These are phyloP conservation scores for Antechinus stuartii DNA, from an alignment of 2,113 vertebrate species.

Conservation along the genomic window DNA sequence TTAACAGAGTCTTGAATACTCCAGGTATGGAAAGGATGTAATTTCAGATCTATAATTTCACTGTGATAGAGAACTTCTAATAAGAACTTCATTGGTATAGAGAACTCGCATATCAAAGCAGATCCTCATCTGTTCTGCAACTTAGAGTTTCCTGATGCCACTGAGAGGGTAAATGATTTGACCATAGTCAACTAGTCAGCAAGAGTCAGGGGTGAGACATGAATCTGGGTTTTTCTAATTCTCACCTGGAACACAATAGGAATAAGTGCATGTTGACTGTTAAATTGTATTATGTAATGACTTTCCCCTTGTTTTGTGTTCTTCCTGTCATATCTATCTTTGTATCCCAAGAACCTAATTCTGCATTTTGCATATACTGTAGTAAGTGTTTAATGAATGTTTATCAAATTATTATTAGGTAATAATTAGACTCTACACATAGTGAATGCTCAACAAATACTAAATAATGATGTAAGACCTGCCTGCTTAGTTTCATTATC, in stretches of 20 bases:
- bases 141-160: not conserved
- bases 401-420: not conserved
- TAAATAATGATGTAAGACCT: not conserved
- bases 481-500: not conserved
- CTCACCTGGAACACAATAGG: too few relatives aligned
- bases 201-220: too few relatives aligned
- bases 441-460: not conserved
- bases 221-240: too few relatives aligned
- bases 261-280: too few relatives aligned
- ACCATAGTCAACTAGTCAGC: too few relatives aligned
- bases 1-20: not conserved
- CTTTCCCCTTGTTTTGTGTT: too few relatives aligned
- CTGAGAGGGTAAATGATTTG: not conserved
- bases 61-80: not conserved
- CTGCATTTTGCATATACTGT: not conserved
- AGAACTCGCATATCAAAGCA: not conserved
- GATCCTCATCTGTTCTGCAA: too few relatives aligned
- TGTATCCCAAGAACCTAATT: not conserved
- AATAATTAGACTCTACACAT: not conserved
- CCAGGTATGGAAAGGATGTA: not conserved
- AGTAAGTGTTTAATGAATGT: not conserved
- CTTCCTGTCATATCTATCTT: not conserved
- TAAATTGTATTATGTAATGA: not conserved
- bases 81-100: not conserved
- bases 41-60: not conserved